Base-by-base conservation (phyloP, 2,888 invertebrate genomes). In the Eueremaeus valkanovi region DNA sequence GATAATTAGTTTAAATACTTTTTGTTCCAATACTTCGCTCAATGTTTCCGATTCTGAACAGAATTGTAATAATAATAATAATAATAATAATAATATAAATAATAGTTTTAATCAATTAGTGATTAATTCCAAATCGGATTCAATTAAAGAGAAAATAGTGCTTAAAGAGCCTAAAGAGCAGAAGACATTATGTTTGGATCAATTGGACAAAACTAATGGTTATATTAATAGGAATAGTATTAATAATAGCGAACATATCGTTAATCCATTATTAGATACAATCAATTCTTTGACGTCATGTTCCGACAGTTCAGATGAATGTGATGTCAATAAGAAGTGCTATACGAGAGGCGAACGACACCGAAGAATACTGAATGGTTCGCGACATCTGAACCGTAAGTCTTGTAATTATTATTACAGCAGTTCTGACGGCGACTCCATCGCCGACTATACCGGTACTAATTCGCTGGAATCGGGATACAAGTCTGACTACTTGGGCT, bases 391-490 rank as follows among this genome's bases (percentile, higher is more conserved):
- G 3, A 61, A 76, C 2, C 76, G 75, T 24, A 74, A 75, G 27
- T 21, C 78, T 49, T 42, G 40, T 33, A 61, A 76, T 24, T 51
- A 75, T 13, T 70, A 55, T 61, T 68, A 73, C 13, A 42, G 72
- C 42, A 80, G 81, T 72, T 80, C 78, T 18, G 82, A 82, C 51
- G 79, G 80, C 18, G 82, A 82, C 76, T 81, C 81, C 0, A 80
- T 81, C 33, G 18, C 36, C 3, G 82, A 82, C 16, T 83, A 83
- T 76, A 82, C 82, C 1, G 83, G 82, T 16, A 81, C 82, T 66
- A 82, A 82, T 78, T 82, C 82, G 27, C 80, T 83, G 21, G 83
- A 83, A 78, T 82, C 82, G 51, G 82, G 83, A 13, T 83, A 83
- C 79, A 82, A 83, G 78, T 76, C 82, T 82, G 16, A 83, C 83